Evolutionary conservation across 2,888 invertebrate genomes (phyloP).

Genomic region (Hecatera dysodea): DNA sequence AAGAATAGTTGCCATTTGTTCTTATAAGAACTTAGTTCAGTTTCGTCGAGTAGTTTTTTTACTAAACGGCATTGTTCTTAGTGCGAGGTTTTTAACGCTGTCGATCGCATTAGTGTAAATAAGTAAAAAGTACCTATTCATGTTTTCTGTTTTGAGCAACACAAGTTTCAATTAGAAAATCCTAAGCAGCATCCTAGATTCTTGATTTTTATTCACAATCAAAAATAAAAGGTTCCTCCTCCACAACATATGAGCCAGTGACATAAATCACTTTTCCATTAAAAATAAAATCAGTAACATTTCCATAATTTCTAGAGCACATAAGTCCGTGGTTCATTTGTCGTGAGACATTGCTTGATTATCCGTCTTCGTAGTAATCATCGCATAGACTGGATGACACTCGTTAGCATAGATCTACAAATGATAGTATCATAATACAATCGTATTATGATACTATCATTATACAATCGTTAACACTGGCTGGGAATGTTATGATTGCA

Average conservation of each 20-base stretch:
- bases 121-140: no score
- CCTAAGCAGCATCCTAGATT: no score
- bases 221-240: not conserved
- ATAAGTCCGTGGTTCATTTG: not conserved
- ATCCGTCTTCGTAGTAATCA: slow-evolving; percentile 15
- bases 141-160: no score
- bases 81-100: no score
- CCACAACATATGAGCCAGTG: not conserved
- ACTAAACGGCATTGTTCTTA: no score
- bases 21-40: no score
- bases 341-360: slow-evolving; percentile 29
- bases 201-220: no score
- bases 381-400: slow-evolving; percentile 16
- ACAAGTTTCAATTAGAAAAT: no score
- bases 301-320: slow-evolving; percentile 46
- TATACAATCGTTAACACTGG: slow-evolving; percentile 25
- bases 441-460: slow-evolving; percentile 36
- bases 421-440: slow-evolving; percentile 37
- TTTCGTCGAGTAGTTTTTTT: no score
- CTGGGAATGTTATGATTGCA: slow-evolving; percentile 32
- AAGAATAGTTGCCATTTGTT: no score
- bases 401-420: slow-evolving; percentile 50
- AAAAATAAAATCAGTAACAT: slow-evolving; percentile 1
- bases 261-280: not conserved
- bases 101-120: no score